Conservation (phyloP, 2,113 vertebrate genomes). For the Trochalopteron elliotii region DNA sequence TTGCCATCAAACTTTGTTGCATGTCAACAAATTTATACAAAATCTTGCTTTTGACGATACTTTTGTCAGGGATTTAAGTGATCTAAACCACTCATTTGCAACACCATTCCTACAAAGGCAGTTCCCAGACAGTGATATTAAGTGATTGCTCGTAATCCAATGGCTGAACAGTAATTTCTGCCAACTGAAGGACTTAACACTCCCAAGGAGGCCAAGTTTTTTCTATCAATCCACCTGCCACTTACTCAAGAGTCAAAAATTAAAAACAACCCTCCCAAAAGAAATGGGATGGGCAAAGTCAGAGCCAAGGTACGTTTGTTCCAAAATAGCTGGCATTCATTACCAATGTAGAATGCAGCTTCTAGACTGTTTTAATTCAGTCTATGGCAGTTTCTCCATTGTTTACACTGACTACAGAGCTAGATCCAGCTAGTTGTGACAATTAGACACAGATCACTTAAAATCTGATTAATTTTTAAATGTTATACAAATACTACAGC, state of each 20-base stretch:
- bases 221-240: background rate
- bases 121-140: background rate
- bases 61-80: background rate
- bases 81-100: background rate
- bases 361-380: background rate
- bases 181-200: background rate
- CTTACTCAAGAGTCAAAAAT: background rate
- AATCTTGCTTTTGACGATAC: background rate
- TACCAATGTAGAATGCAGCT: background rate
- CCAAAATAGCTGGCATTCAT: background rate
- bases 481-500: background rate
- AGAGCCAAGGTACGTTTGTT: background rate
- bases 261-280: background rate
- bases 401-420: background rate
- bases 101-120: background rate
- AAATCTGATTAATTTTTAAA: background rate
- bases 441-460: background rate
- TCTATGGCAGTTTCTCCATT: background rate
- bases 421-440: background rate
- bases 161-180: background rate
- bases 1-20: background rate
- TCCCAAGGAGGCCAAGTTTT: background rate
- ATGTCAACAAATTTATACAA: background rate
- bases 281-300: background rate
- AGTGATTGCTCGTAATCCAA: background rate